phyloP scores from a whole-genome alignment of 1,140 invertebrate species.

The Papilio glaucus region DNA sequence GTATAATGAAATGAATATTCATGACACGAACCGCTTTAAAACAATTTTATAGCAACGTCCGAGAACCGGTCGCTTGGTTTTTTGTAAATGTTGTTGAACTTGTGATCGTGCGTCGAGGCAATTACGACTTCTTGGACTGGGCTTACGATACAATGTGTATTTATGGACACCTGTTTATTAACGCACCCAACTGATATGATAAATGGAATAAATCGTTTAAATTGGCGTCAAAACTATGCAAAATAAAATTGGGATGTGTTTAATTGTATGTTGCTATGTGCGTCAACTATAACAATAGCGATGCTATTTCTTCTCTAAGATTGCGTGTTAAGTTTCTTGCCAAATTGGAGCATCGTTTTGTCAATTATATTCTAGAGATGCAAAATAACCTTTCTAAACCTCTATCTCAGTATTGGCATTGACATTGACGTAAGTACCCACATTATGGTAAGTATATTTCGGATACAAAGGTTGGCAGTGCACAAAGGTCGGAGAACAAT shows the following conservation, averaged over 20 bases:
- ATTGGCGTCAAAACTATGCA: neutral
- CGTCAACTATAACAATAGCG: neutral
- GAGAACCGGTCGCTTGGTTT: constrained; percentile 71
- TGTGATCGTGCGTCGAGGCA: constrained; percentile 63
- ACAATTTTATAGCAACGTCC: constrained; percentile 68
- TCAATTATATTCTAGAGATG: too few species aligned
- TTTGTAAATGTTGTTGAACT: constrained; percentile 67
- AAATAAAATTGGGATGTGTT: constrained; percentile 23
- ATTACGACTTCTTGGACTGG: constrained; percentile 65
- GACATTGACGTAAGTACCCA: constrained; percentile 57
- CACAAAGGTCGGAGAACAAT: constrained; percentile 62
- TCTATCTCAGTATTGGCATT: constrained; percentile 41
- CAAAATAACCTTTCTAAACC: too few species aligned
- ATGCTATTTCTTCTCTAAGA: too few species aligned
- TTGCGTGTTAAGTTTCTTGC: too few species aligned
- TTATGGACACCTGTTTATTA: constrained; percentile 72
- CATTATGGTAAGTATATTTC: constrained; percentile 49
- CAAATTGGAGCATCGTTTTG: too few species aligned
- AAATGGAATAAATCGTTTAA: constrained; percentile 52
- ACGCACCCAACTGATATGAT: constrained; percentile 69
- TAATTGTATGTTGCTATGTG: neutral
- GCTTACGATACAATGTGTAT: constrained; percentile 66
- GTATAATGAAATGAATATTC: constrained; percentile 78
- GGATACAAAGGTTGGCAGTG: constrained; percentile 49
- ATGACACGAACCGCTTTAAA: constrained; percentile 68